Evolutionary conservation across 2,113 vertebrate genomes (phyloP), one percentile per base, ranked within the genome.

Genomic region (Cygnus atratus): DNA sequence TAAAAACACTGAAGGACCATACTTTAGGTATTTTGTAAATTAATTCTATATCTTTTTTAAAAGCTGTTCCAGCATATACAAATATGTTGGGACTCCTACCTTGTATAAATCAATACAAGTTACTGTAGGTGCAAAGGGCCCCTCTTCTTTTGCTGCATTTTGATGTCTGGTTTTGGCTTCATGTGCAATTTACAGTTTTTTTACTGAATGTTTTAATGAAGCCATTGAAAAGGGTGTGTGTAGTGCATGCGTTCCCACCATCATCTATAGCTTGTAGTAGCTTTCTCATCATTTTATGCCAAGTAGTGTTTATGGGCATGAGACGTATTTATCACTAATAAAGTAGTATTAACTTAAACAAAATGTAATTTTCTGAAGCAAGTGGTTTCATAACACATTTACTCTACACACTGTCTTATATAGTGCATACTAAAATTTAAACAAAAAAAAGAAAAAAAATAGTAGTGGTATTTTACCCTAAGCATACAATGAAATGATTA

Each of bases 1-100:
- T 99, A 99, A 98, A 99, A 99, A 99, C 99, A 99, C 99, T 99
- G 98, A 98, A 99, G 99, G 99, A 99, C 99, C 99, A 94, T 99
- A 98, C 97, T 98, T 99, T 99, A 99, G 99, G 99, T 99, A 99
- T 98, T 98, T 98, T 96, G 98, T 98, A 98, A 98, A 98, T 98
- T 98, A 98, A 98, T 98, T 97, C 97, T 98, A 95, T 98, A 94
- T 98, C 61, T 95, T 97, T 97, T 97, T 96, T 94, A 96, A 98
- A 92, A 97, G 96, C 88, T 97, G 81, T 97, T 96, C 95, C 97
- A 98, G 97, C 96, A 97, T 98, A 97, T 96, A 96, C 88, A 95
- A 95, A 80, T 96, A 97, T 91, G 94, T 96, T 97, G 97, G 93
- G 94, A 96, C 91, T 96, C 95, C 94, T 97, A 91, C 63, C 97